Conservation (phyloP, 2,888 invertebrate species). For the Drosophila prolongata region DNA sequence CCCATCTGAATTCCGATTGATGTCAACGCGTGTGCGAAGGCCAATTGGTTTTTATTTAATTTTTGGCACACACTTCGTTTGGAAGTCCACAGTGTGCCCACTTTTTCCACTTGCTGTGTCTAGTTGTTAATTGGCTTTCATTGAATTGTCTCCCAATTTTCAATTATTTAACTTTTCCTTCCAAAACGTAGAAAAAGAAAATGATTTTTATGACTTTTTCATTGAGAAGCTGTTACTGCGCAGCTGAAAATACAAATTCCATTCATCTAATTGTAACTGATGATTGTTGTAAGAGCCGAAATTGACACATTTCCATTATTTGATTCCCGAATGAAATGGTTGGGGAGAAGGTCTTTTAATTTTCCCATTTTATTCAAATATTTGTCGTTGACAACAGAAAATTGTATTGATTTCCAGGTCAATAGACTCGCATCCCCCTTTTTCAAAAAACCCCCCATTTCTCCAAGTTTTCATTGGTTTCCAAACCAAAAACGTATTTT, state of each 20-base stretch:
- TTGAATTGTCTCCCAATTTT: conserved; percentile 68
- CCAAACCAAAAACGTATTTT: conserved; percentile 71
- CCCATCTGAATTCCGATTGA: conserved; percentile 1
- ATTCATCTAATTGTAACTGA: conserved; percentile 27
- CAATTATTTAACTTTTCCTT: conserved; percentile 35
- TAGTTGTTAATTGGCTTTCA: conserved; percentile 66
- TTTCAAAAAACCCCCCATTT: background rate
- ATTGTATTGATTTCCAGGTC: conserved; percentile 9
- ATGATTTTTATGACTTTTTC: conserved; percentile 42
- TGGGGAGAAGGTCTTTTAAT: background rate
- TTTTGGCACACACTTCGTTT: conserved; percentile 66
- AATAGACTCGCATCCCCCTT: background rate
- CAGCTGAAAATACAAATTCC: conserved; percentile 35
- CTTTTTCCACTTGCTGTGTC: conserved; percentile 45
- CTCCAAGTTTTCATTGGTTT: conserved; percentile 55
- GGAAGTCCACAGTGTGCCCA: conserved; percentile 1
- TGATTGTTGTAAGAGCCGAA: conserved; percentile 3
- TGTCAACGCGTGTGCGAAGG: conserved; percentile 35
- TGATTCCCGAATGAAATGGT: background rate
- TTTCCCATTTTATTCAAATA: background rate
- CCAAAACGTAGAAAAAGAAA: conserved; percentile 3
- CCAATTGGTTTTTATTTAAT: conserved; percentile 74
- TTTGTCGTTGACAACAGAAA: background rate
- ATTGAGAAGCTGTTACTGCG: conserved; percentile 54
- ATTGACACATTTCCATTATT: conserved; percentile 38